phyloP scores from a whole-genome alignment of 2,888 invertebrate genomes.

The Pterostichus madidus region DNA sequence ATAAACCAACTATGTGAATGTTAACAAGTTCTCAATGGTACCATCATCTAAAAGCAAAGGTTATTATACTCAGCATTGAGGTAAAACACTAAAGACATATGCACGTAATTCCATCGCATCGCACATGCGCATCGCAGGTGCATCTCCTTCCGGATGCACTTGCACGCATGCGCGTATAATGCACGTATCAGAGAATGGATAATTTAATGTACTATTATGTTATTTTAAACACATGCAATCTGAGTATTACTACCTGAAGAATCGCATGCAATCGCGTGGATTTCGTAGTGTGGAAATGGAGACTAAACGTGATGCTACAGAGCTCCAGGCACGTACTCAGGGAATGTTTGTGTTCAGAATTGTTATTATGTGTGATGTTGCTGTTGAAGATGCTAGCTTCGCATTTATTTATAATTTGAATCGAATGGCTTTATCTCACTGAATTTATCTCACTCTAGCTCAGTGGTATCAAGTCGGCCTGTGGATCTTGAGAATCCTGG shows the following conservation, averaged over 20 bases:
- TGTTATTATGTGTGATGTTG: conserved; percentile 11
- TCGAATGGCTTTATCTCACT: conserved; percentile 9
- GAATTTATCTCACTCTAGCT: neutral
- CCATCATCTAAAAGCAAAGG: no score
- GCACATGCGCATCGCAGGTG: conserved; percentile 15
- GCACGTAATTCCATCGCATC: neutral
- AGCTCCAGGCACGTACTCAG: conserved; percentile 24
- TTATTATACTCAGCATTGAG: neutral
- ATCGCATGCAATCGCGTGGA: conserved; percentile 12
- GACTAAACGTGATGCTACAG: conserved; percentile 9
- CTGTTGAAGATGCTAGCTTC: neutral
- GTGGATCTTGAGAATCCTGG: no score
- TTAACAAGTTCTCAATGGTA: no score
- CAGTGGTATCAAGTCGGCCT: neutral
- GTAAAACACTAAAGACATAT: neutral
- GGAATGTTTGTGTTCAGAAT: neutral
- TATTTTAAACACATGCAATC: conserved; percentile 60
- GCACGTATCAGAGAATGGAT: conserved; percentile 47
- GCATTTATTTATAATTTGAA: conserved; percentile 6
- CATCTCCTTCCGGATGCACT: conserved; percentile 27
- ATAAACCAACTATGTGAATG: no score
- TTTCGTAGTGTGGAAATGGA: neutral
- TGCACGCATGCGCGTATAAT: conserved; percentile 22
- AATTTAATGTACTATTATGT: conserved; percentile 54
- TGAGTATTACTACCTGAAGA: conserved; percentile 56